Percentiles rank a stretch among this genome's conserved stretches.
phyloP scores from a whole-genome alignment of 2,113 vertebrate species.

The Strix aluco region DNA sequence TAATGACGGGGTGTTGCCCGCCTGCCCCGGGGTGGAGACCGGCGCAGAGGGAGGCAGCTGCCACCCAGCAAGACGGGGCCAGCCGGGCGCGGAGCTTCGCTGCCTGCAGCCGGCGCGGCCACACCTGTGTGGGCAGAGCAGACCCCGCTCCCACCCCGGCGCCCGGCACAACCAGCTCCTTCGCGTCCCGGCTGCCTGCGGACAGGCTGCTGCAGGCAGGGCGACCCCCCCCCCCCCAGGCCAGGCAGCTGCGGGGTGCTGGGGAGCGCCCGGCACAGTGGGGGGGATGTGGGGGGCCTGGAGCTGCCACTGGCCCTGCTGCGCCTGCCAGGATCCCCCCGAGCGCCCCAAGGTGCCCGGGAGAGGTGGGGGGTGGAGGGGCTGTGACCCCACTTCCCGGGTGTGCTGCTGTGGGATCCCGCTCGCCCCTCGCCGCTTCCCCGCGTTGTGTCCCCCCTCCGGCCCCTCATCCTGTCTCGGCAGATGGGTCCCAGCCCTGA shows the following conservation, averaged over 20 bases:
- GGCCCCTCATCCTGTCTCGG: not conserved
- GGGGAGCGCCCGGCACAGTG: not conserved
- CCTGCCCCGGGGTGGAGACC: conserved; percentile 20
- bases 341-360: too few species aligned
- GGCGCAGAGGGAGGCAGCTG: conserved; percentile 13
- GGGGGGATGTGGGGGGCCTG: not conserved
- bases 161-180: conserved; percentile 38
- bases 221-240: not conserved
- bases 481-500: not conserved
- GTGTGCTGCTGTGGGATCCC: not conserved
- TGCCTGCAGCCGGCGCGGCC: conserved; percentile 1
- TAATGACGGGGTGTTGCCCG: conserved; percentile 25
- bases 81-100: not conserved
- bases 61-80: conserved; percentile 51
- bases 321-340: too few species aligned
- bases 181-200: not conserved
- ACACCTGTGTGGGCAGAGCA: conserved; percentile 20
- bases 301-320: not conserved
- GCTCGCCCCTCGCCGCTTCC: not conserved
- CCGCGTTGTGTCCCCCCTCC: not conserved
- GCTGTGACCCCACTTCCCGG: not conserved
- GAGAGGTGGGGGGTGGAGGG: not conserved
- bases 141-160: conserved; percentile 16
- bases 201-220: conserved; percentile 57
- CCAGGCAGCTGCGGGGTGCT: not conserved